Percentiles rank a stretch among this genome's conserved stretches.
Conservation (phyloP, 2,888 invertebrate genomes). For the Spodoptera exigua region DNA sequence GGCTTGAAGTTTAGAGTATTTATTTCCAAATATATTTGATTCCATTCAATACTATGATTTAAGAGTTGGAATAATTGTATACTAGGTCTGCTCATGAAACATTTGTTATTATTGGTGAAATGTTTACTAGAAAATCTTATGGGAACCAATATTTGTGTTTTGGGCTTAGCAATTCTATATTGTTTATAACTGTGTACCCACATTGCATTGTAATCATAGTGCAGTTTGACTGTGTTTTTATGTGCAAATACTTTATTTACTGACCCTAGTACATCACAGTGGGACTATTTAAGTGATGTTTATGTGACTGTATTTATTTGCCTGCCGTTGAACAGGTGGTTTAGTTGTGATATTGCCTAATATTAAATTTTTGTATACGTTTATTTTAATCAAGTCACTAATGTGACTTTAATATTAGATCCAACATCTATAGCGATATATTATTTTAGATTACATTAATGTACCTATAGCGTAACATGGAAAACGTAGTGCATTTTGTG, state of each 20-base stretch:
- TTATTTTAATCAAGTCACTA: constrained; percentile 82
- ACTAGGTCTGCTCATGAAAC: constrained; percentile 19
- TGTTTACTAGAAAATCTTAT: constrained; percentile 7
- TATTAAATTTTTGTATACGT: constrained; percentile 87
- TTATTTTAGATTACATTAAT: constrained; percentile 67
- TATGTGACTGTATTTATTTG: constrained; percentile 77
- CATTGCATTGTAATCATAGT: constrained; percentile 47
- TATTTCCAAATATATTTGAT: constrained; percentile 14
- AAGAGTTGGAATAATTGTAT: constrained; percentile 11
- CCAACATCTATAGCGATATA: constrained; percentile 75
- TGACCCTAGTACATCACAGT: constrained; percentile 39
- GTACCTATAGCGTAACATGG: constrained; percentile 67
- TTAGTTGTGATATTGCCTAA: constrained; percentile 89
- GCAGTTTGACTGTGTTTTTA: constrained; percentile 57
- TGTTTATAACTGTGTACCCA: constrained; percentile 37
- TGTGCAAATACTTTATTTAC: constrained; percentile 45
- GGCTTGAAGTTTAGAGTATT: constrained; percentile 19
- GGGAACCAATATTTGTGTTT: constrained; percentile 24
- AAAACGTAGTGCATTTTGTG: constrained; percentile 71
- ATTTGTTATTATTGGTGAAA: constrained; percentile 19
- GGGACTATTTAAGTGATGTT: constrained; percentile 51
- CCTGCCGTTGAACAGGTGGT: constrained; percentile 75
- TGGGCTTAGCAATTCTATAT: constrained; percentile 49
- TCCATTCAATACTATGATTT: not conserved
- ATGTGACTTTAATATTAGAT: constrained; percentile 84